A percentile compares a stretch with the other conserved stretches of the same genome.
Evolutionary conservation across 2,113 vertebrate genomes (phyloP).

Genomic region (Lophotis ruficrista): DNA sequence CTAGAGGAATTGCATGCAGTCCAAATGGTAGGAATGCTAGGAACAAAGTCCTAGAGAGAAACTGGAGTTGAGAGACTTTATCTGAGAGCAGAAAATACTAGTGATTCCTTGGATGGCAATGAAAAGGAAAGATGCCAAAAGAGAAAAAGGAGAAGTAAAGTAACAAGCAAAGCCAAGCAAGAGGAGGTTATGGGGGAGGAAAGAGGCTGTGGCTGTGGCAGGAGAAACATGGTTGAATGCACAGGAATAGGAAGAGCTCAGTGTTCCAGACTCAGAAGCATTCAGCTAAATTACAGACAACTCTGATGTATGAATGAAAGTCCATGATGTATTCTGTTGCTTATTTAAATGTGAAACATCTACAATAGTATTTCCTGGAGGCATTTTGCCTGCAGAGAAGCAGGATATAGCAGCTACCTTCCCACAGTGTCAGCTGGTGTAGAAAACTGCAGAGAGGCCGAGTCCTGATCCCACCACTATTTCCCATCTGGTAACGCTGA

Average conservation of each 20-base stretch:
- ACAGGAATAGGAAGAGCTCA: background rate
- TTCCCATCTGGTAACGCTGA: background rate
- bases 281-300: background rate
- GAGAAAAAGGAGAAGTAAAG: background rate
- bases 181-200: background rate
- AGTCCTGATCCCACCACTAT: background rate
- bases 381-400: background rate
- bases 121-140: background rate
- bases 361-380: background rate
- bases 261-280: background rate
- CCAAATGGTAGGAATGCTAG: background rate
- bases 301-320: background rate
- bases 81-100: background rate
- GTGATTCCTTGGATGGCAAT: background rate
- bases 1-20: background rate
- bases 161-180: background rate
- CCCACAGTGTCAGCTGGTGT: background rate
- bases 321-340: background rate
- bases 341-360: conserved; percentile 8
- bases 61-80: background rate
- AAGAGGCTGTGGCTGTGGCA: background rate
- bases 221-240: background rate
- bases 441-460: background rate
- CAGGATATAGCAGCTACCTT: conserved; percentile 5
- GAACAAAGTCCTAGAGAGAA: background rate